Conservation (phyloP, 2,888 invertebrate species). For the Brenthis ino region DNA sequence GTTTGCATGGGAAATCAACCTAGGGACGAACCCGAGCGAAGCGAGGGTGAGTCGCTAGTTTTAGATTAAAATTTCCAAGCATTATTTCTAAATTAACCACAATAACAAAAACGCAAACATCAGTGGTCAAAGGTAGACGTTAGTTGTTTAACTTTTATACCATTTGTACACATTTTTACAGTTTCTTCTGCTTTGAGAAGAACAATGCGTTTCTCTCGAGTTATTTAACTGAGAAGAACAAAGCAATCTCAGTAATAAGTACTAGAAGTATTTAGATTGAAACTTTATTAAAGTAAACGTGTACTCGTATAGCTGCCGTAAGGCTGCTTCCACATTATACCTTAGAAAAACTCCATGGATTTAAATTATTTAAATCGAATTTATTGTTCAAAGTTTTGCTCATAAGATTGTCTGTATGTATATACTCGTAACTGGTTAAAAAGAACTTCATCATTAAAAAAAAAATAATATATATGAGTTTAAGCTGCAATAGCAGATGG, state of each 20-base stretch:
- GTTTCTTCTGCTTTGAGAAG: slow-evolving; percentile 28
- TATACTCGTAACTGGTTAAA: no score
- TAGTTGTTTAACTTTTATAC: slow-evolving; percentile 1
- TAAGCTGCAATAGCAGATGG: neutral
- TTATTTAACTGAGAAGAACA: slow-evolving; percentile 32
- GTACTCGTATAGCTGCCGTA: neutral
- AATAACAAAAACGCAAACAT: neutral
- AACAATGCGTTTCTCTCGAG: slow-evolving; percentile 22
- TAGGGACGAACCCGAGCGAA: no score
- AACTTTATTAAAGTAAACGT: slow-evolving; percentile 17
- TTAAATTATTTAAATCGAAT: neutral
- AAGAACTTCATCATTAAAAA: no score
- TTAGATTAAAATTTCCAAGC: no score
- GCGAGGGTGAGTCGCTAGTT: no score
- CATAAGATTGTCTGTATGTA: no score
- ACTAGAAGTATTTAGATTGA: slow-evolving; percentile 16
- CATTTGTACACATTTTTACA: slow-evolving; percentile 28
- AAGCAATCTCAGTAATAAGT: slow-evolving; percentile 21
- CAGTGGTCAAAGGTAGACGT: slow-evolving; percentile 8
- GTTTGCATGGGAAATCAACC: no score
- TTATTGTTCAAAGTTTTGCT: no score
- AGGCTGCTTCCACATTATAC: neutral
- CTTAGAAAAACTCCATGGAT: neutral
- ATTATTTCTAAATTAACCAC: neutral
- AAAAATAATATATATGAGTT: neutral